These are phyloP conservation scores for Ochropleura leucogaster DNA, from an alignment of 2,888 invertebrate genomes.

Conservation along the genomic window DNA sequence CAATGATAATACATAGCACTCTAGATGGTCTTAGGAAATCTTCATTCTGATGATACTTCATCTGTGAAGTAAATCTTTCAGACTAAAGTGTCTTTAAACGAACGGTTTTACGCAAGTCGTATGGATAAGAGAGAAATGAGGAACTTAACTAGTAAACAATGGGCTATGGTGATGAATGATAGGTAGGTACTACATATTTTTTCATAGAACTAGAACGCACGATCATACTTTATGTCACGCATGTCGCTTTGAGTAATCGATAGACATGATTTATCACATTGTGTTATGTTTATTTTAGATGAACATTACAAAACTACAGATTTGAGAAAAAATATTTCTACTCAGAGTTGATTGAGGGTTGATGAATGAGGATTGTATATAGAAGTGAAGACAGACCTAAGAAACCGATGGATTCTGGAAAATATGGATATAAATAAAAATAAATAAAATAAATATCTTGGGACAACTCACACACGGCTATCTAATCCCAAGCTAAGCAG, in stretches of 20 bases:
- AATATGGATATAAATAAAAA: background rate
- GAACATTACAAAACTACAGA: background rate
- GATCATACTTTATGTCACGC: constrained; percentile 11
- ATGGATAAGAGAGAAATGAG: constrained; percentile 52
- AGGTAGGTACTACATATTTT: constrained; percentile 34
- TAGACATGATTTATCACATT: constrained; percentile 15
- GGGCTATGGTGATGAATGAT: constrained; percentile 31
- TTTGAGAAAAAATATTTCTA: too few relatives aligned
- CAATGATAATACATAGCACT: too few relatives aligned
- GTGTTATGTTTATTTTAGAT: background rate
- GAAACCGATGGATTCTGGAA: background rate
- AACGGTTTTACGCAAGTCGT: constrained; percentile 37
- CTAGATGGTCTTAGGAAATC: background rate
- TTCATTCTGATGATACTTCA: background rate
- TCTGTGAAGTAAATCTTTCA: background rate
- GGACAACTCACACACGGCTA: too few relatives aligned
- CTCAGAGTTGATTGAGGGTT: background rate
- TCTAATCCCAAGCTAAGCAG: too few relatives aligned
- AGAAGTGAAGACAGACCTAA: background rate
- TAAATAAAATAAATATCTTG: too few relatives aligned
- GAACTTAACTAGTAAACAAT: constrained; percentile 55
- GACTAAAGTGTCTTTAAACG: background rate
- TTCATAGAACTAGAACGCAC: constrained; percentile 19
- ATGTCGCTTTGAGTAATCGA: constrained; percentile 23
- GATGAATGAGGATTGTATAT: background rate